phyloP scores from a whole-genome alignment of 2,797 vertebrate genomes.

The Limnodromus scolopaceus region DNA sequence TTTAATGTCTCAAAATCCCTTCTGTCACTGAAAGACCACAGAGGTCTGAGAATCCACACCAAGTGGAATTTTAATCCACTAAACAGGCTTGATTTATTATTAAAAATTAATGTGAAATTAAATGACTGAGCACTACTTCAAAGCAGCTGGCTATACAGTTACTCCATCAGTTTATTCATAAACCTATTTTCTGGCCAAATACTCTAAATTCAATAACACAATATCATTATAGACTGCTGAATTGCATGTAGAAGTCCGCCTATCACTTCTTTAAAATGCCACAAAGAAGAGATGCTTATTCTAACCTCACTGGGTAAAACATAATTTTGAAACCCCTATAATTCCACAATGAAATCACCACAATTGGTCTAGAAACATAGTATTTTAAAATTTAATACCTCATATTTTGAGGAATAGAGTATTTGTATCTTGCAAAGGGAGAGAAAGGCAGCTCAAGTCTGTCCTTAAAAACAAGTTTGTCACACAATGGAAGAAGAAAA shows the following conservation, averaged over 20 bases:
- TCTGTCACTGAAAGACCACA: background rate
- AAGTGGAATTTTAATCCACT: conserved; percentile 15
- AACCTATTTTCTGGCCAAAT: conserved; percentile 2
- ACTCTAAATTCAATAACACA: background rate
- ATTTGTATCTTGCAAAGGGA: background rate
- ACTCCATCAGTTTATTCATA: background rate
- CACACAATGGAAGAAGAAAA: background rate
- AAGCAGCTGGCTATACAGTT: background rate
- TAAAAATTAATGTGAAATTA: conserved; percentile 27
- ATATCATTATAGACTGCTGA: conserved; percentile 8
- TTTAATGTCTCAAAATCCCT: background rate
- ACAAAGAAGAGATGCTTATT: background rate
- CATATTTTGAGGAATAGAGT: background rate
- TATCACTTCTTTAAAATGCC: background rate
- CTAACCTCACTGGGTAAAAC: background rate
- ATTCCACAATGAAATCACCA: background rate
- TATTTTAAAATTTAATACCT: background rate
- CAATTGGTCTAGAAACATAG: background rate
- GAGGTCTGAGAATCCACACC: background rate
- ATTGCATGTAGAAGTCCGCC: background rate
- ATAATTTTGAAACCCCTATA: background rate
- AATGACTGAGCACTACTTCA: conserved; percentile 15
- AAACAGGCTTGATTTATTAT: conserved; percentile 25
- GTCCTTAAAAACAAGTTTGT: background rate
- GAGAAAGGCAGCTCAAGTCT: background rate